Evolutionary conservation across 2,113 vertebrate species (phyloP).

Genomic region (Burhinus bistriatus): DNA sequence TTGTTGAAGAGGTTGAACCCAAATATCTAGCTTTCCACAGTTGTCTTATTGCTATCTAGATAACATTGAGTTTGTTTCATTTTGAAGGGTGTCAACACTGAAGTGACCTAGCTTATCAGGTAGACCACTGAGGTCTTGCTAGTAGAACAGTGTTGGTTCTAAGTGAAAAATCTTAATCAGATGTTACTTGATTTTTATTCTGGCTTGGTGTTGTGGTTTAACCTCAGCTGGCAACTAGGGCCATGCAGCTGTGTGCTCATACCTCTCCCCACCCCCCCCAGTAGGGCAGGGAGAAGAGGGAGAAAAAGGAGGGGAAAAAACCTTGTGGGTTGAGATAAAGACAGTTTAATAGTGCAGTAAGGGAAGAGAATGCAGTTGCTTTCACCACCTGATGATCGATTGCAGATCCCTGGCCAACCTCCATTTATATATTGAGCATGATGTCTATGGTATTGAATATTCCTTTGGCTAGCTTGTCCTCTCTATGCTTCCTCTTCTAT

Average conservation of each 20-base stretch:
- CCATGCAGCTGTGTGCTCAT: neutral
- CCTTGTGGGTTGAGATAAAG: neutral
- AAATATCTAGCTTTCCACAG: neutral
- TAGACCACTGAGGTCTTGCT: neutral
- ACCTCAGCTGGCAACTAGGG: neutral
- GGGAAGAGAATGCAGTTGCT: neutral
- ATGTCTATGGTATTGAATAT: neutral
- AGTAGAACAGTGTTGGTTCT: neutral
- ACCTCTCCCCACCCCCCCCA: too few relatives aligned
- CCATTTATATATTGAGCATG: neutral
- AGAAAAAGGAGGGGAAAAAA: neutral
- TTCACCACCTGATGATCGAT: neutral
- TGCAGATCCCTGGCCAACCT: neutral
- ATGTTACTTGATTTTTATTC: neutral
- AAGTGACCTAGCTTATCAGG: neutral
- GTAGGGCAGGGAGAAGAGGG: neutral
- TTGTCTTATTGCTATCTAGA: neutral
- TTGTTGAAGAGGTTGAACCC: neutral
- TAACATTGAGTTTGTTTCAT: neutral
- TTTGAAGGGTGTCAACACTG: neutral
- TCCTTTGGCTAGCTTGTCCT: neutral
- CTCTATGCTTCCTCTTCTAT: neutral
- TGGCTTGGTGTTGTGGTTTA: neutral
- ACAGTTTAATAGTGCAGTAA: neutral
- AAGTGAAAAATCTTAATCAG: neutral